Evolutionary conservation across 2,113 vertebrate genomes (phyloP).

Genomic region (Morphnarchus princeps): DNA sequence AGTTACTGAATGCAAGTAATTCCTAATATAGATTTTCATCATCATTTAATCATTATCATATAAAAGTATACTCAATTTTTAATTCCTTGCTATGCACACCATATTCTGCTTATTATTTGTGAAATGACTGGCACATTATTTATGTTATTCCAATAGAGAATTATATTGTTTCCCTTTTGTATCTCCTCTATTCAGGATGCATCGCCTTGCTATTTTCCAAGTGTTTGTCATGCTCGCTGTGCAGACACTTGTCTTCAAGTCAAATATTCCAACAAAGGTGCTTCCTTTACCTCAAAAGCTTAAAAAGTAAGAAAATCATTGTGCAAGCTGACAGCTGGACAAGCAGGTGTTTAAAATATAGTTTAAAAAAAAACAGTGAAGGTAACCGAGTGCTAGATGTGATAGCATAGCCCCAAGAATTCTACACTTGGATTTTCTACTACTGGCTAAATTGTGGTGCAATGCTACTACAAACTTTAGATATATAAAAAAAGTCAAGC

Average conservation of each 20-base stretch:
- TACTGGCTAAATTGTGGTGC: neutral
- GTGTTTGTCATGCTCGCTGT: slow-evolving; percentile 48
- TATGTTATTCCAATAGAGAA: slow-evolving; percentile 30
- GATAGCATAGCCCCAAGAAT: neutral
- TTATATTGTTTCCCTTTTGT: neutral
- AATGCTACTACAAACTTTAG: neutral
- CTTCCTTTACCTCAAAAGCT: slow-evolving; percentile 45
- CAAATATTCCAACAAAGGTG: slow-evolving; percentile 48
- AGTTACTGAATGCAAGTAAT: slow-evolving; percentile 11
- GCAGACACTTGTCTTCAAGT: slow-evolving; percentile 53
- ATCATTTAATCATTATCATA: neutral
- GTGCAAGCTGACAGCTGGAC: slow-evolving; percentile 37
- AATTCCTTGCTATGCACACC: neutral
- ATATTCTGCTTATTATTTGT: slow-evolving; percentile 22
- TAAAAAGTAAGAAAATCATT: slow-evolving; percentile 23
- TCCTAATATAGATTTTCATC: neutral
- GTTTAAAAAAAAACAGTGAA: neutral
- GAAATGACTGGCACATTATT: slow-evolving; percentile 26
- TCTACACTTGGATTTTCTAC: neutral
- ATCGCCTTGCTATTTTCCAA: slow-evolving; percentile 52
- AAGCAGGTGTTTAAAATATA: slow-evolving; percentile 33
- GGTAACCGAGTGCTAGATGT: slow-evolving; percentile 6
- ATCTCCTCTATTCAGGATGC: slow-evolving; percentile 29
- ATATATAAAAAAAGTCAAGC: neutral
- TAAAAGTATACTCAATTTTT: slow-evolving; percentile 27